A percentile compares a stretch with the other conserved stretches of the same genome.
Evolutionary conservation across 1,140 invertebrate genomes (phyloP).

Genomic region (Tribolium castaneum): DNA sequence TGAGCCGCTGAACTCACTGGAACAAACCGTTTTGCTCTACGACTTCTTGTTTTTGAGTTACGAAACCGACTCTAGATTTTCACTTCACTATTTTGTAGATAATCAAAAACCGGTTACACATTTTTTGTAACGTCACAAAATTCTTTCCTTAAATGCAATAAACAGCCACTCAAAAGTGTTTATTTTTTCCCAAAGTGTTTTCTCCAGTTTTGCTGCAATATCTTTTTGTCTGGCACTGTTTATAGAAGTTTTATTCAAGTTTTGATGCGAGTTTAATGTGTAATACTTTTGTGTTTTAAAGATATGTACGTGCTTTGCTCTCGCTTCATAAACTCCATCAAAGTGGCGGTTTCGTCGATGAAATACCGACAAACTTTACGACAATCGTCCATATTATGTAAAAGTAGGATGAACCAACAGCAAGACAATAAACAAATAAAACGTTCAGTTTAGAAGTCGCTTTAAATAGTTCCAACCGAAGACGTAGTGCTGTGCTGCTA

Average conservation of each 20-base stretch:
- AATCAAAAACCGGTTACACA: too few relatives aligned
- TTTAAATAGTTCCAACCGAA: background rate
- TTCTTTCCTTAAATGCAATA: too few relatives aligned
- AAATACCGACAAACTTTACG: background rate
- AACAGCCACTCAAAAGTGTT: too few relatives aligned
- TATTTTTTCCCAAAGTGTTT: too few relatives aligned
- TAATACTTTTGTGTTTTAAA: background rate
- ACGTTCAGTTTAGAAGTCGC: background rate
- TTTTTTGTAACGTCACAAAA: too few relatives aligned
- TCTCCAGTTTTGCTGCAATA: too few relatives aligned
- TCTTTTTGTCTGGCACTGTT: too few relatives aligned
- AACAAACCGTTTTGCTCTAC: too few relatives aligned
- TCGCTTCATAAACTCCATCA: background rate
- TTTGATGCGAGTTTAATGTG: background rate
- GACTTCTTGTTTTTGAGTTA: too few relatives aligned
- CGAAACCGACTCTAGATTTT: too few relatives aligned
- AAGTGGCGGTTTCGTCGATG: background rate
- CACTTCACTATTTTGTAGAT: too few relatives aligned
- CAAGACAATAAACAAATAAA: slow-evolving; percentile 2
- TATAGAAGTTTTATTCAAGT: background rate
- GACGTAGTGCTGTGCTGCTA: background rate
- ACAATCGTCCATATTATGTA: background rate
- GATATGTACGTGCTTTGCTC: background rate
- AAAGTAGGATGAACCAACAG: background rate
- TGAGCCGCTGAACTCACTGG: too few relatives aligned